These are phyloP conservation scores for Orchesellides sinensis DNA, from an alignment of 2,888 invertebrate species.

Conservation along the genomic window DNA sequence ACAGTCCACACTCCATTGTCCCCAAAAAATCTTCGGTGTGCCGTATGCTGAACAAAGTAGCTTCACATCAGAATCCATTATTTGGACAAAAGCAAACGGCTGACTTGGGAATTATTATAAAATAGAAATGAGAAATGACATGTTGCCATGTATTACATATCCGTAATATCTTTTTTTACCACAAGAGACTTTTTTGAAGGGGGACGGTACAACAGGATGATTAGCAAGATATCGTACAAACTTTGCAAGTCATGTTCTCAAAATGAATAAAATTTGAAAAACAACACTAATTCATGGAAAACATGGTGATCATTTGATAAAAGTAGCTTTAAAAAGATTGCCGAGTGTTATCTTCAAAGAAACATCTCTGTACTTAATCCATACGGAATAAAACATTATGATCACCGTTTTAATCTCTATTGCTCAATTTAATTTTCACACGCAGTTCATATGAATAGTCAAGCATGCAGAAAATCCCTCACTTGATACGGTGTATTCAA, in stretches of 20 bases:
- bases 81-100: constrained; percentile 24
- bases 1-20: constrained; percentile 61
- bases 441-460: too few relatives aligned
- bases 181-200: constrained; percentile 38
- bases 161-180: constrained; percentile 40
- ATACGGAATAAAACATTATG: neutral
- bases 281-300: constrained; percentile 28
- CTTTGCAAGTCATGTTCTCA: constrained; percentile 56
- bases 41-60: constrained; percentile 4
- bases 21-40: constrained; percentile 42
- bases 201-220: constrained; percentile 40
- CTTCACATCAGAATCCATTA: constrained; percentile 49
- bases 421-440: too few relatives aligned
- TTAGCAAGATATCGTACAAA: too few relatives aligned
- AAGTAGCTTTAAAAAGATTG: constrained; percentile 7
- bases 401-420: too few relatives aligned
- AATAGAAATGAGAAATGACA: constrained; percentile 50
- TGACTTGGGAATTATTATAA: constrained; percentile 53
- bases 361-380: too few relatives aligned
- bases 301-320: neutral
- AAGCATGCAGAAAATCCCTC: too few relatives aligned
- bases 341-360: constrained; percentile 1
- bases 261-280: constrained; percentile 46
- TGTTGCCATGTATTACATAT: constrained; percentile 42
- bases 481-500: too few relatives aligned